These are phyloP conservation scores for Drosophila santomea DNA, from an alignment of 1,140 invertebrate species.

Conservation along the genomic window DNA sequence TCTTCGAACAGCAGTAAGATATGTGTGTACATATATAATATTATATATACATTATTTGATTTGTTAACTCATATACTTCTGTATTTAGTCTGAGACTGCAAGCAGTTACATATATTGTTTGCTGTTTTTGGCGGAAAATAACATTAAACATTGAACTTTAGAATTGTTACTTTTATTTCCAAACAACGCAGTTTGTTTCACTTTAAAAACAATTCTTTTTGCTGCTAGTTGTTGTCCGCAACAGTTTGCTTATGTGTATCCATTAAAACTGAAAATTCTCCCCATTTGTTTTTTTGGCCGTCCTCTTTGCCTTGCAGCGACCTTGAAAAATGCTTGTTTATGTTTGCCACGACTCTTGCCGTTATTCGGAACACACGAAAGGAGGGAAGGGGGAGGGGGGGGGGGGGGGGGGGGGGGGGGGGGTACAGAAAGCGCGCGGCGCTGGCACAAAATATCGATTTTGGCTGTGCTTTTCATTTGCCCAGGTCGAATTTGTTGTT, in stretches of 20 bases:
- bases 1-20: conserved; percentile 12
- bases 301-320: conserved; percentile 64
- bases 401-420: no score
- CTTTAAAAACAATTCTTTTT: background rate
- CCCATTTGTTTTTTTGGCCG: conserved; percentile 41
- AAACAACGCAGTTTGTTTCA: no score
- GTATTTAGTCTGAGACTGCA: background rate
- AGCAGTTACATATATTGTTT: no score
- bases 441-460: conserved; percentile 75
- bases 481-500: conserved; percentile 57
- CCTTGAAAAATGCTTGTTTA: conserved; percentile 77
- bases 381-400: no score
- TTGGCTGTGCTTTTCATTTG: conserved; percentile 59
- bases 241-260: conserved; percentile 19
- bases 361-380: conserved; percentile 27
- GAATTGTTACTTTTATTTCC: background rate
- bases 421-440: conserved; percentile 18
- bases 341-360: conserved; percentile 48
- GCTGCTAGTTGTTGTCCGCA: conserved; percentile 1
- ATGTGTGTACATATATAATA: background rate
- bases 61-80: background rate
- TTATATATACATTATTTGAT: background rate
- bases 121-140: no score
- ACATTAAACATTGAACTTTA: background rate
- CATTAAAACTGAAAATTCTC: conserved; percentile 19